Conservation (phyloP, 2,113 vertebrate species). For the Sorex fumeus region DNA sequence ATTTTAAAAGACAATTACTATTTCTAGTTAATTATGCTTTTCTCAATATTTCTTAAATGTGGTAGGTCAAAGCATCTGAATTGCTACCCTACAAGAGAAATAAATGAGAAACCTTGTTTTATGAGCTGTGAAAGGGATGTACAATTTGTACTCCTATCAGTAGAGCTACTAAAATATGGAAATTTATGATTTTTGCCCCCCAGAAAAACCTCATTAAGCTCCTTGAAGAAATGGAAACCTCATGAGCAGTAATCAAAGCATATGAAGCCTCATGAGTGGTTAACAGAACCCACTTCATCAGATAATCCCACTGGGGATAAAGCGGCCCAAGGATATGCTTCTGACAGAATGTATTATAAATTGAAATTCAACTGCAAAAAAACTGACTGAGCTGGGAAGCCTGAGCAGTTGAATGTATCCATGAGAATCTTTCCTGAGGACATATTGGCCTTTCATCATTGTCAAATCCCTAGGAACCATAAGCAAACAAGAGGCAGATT, state of each 20-base stretch:
- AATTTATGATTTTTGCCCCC: slow-evolving; percentile 81
- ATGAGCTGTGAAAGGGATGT: slow-evolving; percentile 39
- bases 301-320: slow-evolving; percentile 61
- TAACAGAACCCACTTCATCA: slow-evolving; percentile 80
- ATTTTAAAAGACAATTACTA: slow-evolving; percentile 70
- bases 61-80: slow-evolving; percentile 38
- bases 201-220: slow-evolving; percentile 82
- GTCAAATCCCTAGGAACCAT: slow-evolving; percentile 59
- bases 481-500: slow-evolving; percentile 53
- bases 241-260: slow-evolving; percentile 82
- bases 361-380: slow-evolving; percentile 59
- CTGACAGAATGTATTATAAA: slow-evolving; percentile 45
- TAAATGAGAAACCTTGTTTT: slow-evolving; percentile 54
- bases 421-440: slow-evolving; percentile 51
- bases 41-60: slow-evolving; percentile 42
- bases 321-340: slow-evolving; percentile 62
- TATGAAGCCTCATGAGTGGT: slow-evolving; percentile 53
- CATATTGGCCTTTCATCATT: slow-evolving; percentile 49
- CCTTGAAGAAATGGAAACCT: slow-evolving; percentile 78
- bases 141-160: slow-evolving; percentile 68
- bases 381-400: slow-evolving; percentile 21
- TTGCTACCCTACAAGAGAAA: slow-evolving; percentile 62
- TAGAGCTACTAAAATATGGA: slow-evolving; percentile 81
- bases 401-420: not conserved
- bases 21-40: slow-evolving; percentile 70